A percentile compares a stretch with the other conserved stretches of the same genome.
Conservation (phyloP, 1,140 invertebrate genomes). For the Bombus confusus region DNA sequence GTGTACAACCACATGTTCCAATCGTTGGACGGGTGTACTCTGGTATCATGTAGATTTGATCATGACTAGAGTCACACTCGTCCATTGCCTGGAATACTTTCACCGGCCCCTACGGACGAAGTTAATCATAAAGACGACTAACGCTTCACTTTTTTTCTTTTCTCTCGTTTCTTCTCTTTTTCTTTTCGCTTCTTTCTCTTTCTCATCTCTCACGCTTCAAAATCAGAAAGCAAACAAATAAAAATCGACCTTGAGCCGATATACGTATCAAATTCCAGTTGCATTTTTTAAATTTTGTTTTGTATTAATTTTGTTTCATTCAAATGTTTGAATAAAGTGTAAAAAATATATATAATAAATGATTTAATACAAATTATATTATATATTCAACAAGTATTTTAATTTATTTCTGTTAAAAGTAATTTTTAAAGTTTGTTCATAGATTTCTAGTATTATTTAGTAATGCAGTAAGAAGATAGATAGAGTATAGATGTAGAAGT, state of each 20-base stretch:
- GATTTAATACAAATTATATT: not conserved
- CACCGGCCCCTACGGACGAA: slow-evolving; percentile 37
- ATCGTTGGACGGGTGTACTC: slow-evolving; percentile 76
- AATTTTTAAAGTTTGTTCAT: not conserved
- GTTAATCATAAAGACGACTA: slow-evolving; percentile 39
- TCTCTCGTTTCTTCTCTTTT: not conserved
- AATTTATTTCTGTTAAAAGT: not conserved
- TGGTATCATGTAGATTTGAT: slow-evolving; percentile 77
- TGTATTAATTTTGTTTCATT: not conserved
- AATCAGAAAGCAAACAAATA: slow-evolving; percentile 34
- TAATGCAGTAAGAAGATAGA: too few species aligned
- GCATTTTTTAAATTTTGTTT: slow-evolving; percentile 25
- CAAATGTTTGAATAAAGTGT: not conserved
- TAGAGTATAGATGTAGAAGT: too few species aligned
- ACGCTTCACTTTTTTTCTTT: slow-evolving; percentile 33
- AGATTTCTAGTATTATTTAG: too few species aligned
- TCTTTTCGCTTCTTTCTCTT: not conserved
- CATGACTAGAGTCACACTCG: slow-evolving; percentile 81
- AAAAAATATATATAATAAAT: not conserved
- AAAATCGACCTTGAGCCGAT: slow-evolving; percentile 33
- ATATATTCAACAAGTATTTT: not conserved
- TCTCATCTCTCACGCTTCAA: not conserved
- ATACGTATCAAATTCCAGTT: slow-evolving; percentile 9
- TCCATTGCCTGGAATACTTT: slow-evolving; percentile 74
- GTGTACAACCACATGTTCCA: slow-evolving; percentile 48